Evolutionary conservation across 2,888 invertebrate species (phyloP).

Genomic region (Anoncus sp.): DNA sequence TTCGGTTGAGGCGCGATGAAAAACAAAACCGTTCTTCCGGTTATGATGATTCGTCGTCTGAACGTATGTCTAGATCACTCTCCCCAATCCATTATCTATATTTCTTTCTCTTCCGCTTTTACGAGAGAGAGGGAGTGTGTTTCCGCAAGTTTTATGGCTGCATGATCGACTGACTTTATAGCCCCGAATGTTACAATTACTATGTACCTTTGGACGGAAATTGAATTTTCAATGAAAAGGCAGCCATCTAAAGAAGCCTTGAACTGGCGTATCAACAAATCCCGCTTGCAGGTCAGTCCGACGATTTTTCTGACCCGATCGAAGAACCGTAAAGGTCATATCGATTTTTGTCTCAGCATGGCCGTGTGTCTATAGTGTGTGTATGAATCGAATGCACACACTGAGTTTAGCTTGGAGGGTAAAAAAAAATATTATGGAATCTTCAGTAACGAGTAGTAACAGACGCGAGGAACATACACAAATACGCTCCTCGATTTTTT

Average conservation of each 20-base stretch:
- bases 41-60: slow-evolving; percentile 32
- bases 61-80: slow-evolving; percentile 28
- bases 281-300: not conserved
- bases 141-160: slow-evolving; percentile 15
- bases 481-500: slow-evolving; percentile 14
- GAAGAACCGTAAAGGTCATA: slow-evolving; percentile 2
- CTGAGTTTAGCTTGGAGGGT: not conserved
- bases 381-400: not conserved
- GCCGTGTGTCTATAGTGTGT: not conserved
- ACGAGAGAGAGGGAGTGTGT: not conserved
- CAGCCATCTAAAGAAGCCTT: not conserved
- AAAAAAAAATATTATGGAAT: slow-evolving; percentile 36
- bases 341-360: not conserved
- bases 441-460: slow-evolving; percentile 38
- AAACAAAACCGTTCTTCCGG: slow-evolving; percentile 38
- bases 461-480: slow-evolving; percentile 38
- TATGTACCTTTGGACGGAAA: not conserved
- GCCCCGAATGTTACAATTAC: slow-evolving; percentile 12
- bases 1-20: slow-evolving; percentile 24
- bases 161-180: slow-evolving; percentile 8
- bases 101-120: slow-evolving; percentile 55
- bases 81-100: slow-evolving; percentile 26
- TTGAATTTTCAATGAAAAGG: not conserved
- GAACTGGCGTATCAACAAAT: slow-evolving; percentile 2
- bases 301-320: not conserved